Base-by-base conservation (phyloP, 1,140 invertebrate genomes). In the Drosophila azteca region DNA sequence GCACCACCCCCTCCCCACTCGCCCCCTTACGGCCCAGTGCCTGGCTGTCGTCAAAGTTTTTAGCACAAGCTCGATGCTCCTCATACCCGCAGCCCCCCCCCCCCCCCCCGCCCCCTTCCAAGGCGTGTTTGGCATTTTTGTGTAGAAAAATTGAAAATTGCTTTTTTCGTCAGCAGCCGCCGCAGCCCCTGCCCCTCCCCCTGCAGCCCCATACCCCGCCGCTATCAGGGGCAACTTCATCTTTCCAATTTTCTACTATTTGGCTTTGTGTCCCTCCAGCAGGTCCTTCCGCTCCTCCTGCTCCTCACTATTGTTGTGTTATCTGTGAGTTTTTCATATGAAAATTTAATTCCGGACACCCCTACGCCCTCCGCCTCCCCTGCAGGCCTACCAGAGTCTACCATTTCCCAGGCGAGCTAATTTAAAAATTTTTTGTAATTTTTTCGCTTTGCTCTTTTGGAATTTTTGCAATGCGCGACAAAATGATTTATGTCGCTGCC, bases 201-300 rank as follows among this genome's bases (percentile, higher is more conserved):
- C 17, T 20, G 5, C 11, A 5, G 5, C 59, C 29, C 31, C 20
- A n/a, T 66, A 53, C 69, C 78, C 79, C 71, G 79, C 79, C 71
- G 79, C 72, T 83, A 88, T 88, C 83, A 78, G 67, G 60, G 76
- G 69, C 79, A 79, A 88, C 84, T 88, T 88, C 79, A 89, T 88
- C 85, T 88, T 88, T 89, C 84, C 83, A 88, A 88, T 89, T 88
- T 88, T 89, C 83, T 84, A 88, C 83, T 80, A 89, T 89, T 89
- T 89, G 84, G 78, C 83, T 84, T 89, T 79, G 84, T 79, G 78
- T 50, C 64, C 39, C 43, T 45, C 39, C n/a, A 45, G 7, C 53
- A 39, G 35, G 35, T 39, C 35, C 35, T 39, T 1, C 11, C 5
- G 11, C 11, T 35, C 45, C 17, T 13, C 6, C 26, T 7, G 0